Base-by-base conservation (phyloP, 1,140 invertebrate species). In the Drosophila trapezifrons region DNA sequence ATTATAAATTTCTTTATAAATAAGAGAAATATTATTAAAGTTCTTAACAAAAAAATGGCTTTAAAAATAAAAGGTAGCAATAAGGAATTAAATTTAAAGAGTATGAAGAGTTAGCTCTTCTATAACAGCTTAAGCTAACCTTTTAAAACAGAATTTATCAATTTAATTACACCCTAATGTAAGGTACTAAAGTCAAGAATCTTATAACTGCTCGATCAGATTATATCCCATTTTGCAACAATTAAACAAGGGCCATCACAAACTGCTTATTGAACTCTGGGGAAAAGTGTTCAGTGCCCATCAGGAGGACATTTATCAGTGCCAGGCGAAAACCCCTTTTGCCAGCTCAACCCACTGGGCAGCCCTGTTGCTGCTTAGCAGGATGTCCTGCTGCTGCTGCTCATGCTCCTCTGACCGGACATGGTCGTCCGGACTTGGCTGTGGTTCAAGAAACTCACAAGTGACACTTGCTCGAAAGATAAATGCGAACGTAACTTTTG, bases 401-500 rank as follows among this genome's bases (percentile, higher is more conserved):
- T 15, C 20, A 20, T 27, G 51, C 46, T 20, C 32, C n/a, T n/a
- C n/a, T n/a, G n/a, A n/a, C n/a, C n/a, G n/a, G n/a, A n/a, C n/a
- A n/a, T n/a, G n/a, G n/a, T n/a, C n/a, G n/a, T n/a, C n/a, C 60
- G 65, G 66, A 63, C 76, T 89, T 89, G 84, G 84, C 85, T 80
- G 80, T 64, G 84, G 85, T 89, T 89, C 80, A 90, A 89, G 78
- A 84, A 89, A 89, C 77, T 84, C 85, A 72, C 85, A 90, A 90
- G 83, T 79, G 82, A 86, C 83, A 86, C 82, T 80, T 87, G 77
- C 80, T 80, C 63, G 66, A 89, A 84, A 89, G 84, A 90, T 84
- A 89, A 89, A 89, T 89, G 85, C 66, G 77, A 89, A 80, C 74
- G 77, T 84, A 89, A 89, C 85, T 89, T 89, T 80, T 73, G 74